phyloP scores from a whole-genome alignment of 2,113 vertebrate species.

The Anthoscopus minutus region DNA sequence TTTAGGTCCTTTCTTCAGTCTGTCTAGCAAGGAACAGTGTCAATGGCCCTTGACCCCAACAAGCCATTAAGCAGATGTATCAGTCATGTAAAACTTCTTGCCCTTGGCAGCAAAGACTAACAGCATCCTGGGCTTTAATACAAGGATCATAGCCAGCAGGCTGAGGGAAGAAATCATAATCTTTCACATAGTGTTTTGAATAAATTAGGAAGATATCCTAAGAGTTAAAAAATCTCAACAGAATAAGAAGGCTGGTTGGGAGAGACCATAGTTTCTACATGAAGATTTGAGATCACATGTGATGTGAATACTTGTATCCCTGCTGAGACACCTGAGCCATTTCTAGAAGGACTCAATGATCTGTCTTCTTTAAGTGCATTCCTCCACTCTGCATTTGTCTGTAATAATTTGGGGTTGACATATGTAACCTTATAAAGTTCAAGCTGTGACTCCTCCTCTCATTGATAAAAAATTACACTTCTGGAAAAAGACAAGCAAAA shows the following conservation, averaged over 20 bases:
- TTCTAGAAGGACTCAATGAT: neutral
- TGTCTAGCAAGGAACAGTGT: neutral
- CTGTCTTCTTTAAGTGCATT: neutral
- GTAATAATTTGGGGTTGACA: neutral
- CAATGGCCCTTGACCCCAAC: neutral
- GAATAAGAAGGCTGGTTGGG: neutral
- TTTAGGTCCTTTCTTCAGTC: neutral
- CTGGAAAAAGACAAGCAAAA: neutral
- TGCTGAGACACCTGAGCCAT: neutral
- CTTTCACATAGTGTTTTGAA: neutral
- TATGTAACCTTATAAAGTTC: neutral
- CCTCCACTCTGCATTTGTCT: neutral
- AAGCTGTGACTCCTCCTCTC: neutral
- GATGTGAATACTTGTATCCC: neutral
- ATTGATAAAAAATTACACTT: neutral
- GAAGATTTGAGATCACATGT: neutral
- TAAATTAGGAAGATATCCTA: neutral
- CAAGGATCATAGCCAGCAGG: accelerated
- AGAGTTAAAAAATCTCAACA: neutral
- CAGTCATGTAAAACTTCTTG: neutral
- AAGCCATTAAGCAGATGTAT: neutral
- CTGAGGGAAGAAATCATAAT: neutral
- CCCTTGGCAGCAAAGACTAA: neutral
- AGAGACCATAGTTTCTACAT: neutral
- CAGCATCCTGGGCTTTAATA: neutral